Conservation (phyloP, 2,113 vertebrate genomes). For the Lagenorhynchus albirostris region DNA sequence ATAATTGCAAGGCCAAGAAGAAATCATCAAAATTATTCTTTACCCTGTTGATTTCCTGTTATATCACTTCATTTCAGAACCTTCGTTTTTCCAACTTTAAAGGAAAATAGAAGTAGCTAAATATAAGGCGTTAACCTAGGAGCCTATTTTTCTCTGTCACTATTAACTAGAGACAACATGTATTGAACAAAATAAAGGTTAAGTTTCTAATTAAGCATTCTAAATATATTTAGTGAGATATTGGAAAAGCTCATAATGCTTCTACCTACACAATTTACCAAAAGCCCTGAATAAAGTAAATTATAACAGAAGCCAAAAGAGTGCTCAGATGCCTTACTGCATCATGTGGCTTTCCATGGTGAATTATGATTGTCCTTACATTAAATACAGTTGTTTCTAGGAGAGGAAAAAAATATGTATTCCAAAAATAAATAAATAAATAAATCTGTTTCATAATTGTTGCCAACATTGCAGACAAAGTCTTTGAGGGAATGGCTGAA, state of each 20-base stretch:
- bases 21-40: constrained; percentile 81
- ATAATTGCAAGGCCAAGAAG: constrained; percentile 79
- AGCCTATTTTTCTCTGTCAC: constrained; percentile 30
- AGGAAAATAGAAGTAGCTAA: constrained; percentile 71
- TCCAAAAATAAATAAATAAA: not conserved
- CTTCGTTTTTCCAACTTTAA: constrained; percentile 55
- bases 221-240: constrained; percentile 78
- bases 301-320: constrained; percentile 61
- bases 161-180: constrained; percentile 64
- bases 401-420: not conserved
- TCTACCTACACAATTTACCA: constrained; percentile 67
- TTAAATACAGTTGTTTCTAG: not conserved
- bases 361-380: not conserved
- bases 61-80: constrained; percentile 66
- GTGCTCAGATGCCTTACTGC: constrained; percentile 27
- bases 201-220: constrained; percentile 78
- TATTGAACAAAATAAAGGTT: constrained; percentile 78
- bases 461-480: not conserved
- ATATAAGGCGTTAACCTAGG: constrained; percentile 67
- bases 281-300: constrained; percentile 57
- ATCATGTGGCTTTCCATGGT: not conserved
- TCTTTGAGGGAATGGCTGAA: not conserved
- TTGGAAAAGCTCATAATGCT: constrained; percentile 65
- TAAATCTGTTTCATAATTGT: not conserved
- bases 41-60: constrained; percentile 69